These are phyloP conservation scores for Dicyrtoma fusca DNA, from an alignment of 2,888 invertebrate species.

Conservation along the genomic window DNA sequence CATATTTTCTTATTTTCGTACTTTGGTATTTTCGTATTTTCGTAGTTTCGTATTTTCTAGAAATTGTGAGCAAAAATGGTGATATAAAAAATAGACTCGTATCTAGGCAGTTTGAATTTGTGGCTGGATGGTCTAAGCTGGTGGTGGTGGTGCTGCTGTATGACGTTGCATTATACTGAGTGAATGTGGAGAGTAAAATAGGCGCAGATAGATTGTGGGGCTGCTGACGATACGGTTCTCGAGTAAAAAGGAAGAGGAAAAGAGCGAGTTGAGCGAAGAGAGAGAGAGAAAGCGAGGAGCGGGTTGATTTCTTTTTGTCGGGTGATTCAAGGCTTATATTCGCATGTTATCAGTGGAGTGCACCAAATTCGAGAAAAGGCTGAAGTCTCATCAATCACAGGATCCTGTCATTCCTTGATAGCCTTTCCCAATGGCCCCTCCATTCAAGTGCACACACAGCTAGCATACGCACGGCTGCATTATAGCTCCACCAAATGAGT, in stretches of 20 bases:
- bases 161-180: too few relatives aligned
- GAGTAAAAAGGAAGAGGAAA: constrained; percentile 1
- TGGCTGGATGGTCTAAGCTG: too few relatives aligned
- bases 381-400: constrained; percentile 48
- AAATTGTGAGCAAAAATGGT: too few relatives aligned
- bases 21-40: too few relatives aligned
- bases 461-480: constrained; percentile 44
- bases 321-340: constrained; percentile 41
- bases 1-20: too few relatives aligned
- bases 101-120: too few relatives aligned
- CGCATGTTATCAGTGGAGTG: constrained; percentile 48
- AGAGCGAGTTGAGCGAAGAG: background rate
- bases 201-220: background rate
- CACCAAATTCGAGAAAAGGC: constrained; percentile 46
- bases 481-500: constrained; percentile 40
- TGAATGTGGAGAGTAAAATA: background rate
- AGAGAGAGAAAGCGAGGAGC: constrained; percentile 25
- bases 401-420: constrained; percentile 49
- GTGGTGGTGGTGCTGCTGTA: too few relatives aligned
- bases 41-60: too few relatives aligned
- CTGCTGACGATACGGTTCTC: background rate
- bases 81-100: too few relatives aligned
- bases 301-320: constrained; percentile 46
- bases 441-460: constrained; percentile 42
- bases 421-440: constrained; percentile 47